Conservation (phyloP, 2,113 vertebrate species). For the Gymnorhina tibicen region DNA sequence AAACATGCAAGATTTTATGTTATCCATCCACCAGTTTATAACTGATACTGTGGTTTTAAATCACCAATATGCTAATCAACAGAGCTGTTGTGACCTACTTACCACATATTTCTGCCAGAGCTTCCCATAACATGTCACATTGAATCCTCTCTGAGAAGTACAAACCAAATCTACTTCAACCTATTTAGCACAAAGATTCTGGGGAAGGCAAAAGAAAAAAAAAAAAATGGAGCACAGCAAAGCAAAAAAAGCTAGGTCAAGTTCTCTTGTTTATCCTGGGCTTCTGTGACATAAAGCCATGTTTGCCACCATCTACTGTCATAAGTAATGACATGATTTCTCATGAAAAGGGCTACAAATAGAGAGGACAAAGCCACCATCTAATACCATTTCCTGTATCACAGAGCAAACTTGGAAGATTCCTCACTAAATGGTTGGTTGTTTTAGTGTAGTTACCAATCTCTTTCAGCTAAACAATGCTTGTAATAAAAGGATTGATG, state of each 20-base stretch:
- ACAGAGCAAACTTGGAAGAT: background rate
- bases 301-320: slow-evolving; percentile 15
- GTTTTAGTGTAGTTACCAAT: background rate
- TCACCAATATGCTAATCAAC: slow-evolving; percentile 62
- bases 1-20: slow-evolving; percentile 6
- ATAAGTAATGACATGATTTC: slow-evolving; percentile 45
- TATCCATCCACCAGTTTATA: slow-evolving; percentile 7
- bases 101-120: slow-evolving; percentile 58
- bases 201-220: background rate
- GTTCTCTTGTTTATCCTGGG: slow-evolving; percentile 35
- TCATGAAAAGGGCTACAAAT: slow-evolving; percentile 22
- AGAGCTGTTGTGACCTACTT: slow-evolving; percentile 73
- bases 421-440: background rate
- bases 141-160: slow-evolving; percentile 49
- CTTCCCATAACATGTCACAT: slow-evolving; percentile 50
- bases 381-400: background rate
- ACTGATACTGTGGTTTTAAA: slow-evolving; percentile 39
- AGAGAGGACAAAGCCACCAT: background rate
- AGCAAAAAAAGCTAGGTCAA: slow-evolving; percentile 53
- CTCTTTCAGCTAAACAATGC: background rate
- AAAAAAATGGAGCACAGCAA: background rate
- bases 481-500: background rate
- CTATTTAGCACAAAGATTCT: slow-evolving; percentile 48
- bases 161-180: slow-evolving; percentile 45
- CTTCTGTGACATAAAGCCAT: slow-evolving; percentile 18